Evolutionary conservation across 2,113 vertebrate species (phyloP).

Genomic region (Indri indri): DNA sequence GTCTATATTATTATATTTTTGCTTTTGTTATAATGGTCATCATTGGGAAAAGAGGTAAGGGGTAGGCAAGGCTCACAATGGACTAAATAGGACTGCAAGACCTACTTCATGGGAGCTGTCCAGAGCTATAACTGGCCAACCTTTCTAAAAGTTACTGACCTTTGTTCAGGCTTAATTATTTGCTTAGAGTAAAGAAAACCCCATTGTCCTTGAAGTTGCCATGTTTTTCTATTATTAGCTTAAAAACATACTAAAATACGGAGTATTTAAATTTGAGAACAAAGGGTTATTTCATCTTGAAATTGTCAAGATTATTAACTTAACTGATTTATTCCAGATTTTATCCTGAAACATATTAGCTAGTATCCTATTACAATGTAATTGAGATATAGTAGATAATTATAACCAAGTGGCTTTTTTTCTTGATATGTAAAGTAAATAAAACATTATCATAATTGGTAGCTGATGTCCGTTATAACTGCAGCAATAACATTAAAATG

Average conservation of each 20-base stretch:
- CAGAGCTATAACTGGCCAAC: not conserved
- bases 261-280: slow-evolving; percentile 67
- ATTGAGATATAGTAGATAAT: slow-evolving; percentile 69
- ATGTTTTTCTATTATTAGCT: slow-evolving; percentile 25
- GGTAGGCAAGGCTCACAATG: not conserved
- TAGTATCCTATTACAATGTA: slow-evolving; percentile 46
- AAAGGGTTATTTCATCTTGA: slow-evolving; percentile 66
- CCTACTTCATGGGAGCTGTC: too few relatives aligned
- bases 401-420: slow-evolving; percentile 63
- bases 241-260: slow-evolving; percentile 53
- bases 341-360: slow-evolving; percentile 57
- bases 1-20: slow-evolving; percentile 1
- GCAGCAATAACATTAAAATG: slow-evolving; percentile 52
- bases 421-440: slow-evolving; percentile 67
- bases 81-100: not conserved
- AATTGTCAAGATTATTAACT: slow-evolving; percentile 56
- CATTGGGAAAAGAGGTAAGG: not conserved
- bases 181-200: slow-evolving; percentile 21
- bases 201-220: not conserved
- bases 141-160: not conserved
- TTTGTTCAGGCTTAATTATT: not conserved
- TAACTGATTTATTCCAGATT: slow-evolving; percentile 55
- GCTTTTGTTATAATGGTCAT: not conserved
- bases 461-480: slow-evolving; percentile 53
- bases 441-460: slow-evolving; percentile 63